A percentile compares a stretch with the other conserved stretches of the same genome.
These are phyloP conservation scores for Tachuris rubrigastra DNA, from an alignment of 2,113 vertebrate species.

Conservation along the genomic window DNA sequence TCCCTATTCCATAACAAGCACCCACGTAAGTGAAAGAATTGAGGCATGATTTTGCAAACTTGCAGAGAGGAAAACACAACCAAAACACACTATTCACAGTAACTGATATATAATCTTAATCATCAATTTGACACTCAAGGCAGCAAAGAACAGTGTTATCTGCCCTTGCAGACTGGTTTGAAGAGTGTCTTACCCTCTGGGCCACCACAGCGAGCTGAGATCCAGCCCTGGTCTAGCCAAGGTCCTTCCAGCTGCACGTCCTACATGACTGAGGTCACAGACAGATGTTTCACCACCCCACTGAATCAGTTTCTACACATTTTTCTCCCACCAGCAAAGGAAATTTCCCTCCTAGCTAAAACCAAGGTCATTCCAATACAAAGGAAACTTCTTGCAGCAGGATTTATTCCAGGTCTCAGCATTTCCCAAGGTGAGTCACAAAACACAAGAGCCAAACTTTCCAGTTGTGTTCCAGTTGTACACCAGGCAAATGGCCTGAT, in stretches of 20 bases:
- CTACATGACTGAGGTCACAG: neutral
- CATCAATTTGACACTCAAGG: rapidly evolving
- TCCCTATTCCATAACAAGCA: neutral
- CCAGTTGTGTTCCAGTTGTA: neutral
- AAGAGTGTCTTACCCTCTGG: neutral
- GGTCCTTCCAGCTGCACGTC: neutral
- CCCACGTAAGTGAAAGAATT: neutral
- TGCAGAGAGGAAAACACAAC: neutral
- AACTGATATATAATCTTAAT: neutral
- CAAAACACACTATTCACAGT: neutral
- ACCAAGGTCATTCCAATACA: neutral
- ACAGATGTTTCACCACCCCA: neutral
- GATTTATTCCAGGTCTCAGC: neutral
- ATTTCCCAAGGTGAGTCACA: neutral
- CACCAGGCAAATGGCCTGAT: neutral
- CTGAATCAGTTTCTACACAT: neutral
- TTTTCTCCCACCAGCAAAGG: neutral
- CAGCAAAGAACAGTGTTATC: neutral
- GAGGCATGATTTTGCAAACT: neutral
- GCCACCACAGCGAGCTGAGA: neutral
- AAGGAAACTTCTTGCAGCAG: neutral
- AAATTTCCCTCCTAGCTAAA: neutral
- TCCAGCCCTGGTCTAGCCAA: neutral
- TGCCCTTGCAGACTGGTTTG: no score
- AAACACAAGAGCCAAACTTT: neutral